Percentiles rank a stretch among this genome's conserved stretches.
phyloP scores from a whole-genome alignment of 2,113 vertebrate genomes.

The Calyptomena viridis region DNA sequence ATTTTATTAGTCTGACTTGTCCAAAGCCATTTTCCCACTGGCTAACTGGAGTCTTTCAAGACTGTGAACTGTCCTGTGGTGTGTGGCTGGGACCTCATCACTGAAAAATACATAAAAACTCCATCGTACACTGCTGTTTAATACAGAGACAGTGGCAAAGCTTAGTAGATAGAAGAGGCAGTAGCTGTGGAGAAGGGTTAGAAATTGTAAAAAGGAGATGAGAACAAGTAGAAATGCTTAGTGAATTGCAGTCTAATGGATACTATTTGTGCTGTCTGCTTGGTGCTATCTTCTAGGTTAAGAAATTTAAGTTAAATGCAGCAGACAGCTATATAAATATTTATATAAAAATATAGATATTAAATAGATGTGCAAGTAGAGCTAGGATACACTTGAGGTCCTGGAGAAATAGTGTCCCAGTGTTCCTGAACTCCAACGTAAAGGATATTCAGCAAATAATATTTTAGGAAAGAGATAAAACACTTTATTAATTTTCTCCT shows the following conservation, averaged over 20 bases:
- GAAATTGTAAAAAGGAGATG: neutral
- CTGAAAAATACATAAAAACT: neutral
- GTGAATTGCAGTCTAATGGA: neutral
- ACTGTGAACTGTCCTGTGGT: neutral
- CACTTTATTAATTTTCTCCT: neutral
- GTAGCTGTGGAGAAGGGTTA: neutral
- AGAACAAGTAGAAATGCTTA: neutral
- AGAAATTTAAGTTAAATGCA: neutral
- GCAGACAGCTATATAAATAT: too few species aligned
- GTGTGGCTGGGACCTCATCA: neutral
- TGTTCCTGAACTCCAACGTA: neutral
- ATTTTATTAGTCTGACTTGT: neutral
- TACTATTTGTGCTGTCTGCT: neutral
- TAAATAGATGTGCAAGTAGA: neutral
- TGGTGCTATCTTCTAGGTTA: neutral
- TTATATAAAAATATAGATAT: too few species aligned
- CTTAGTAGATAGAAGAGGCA: neutral
- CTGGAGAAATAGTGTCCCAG: neutral
- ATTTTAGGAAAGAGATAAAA: neutral
- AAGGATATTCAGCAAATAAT: neutral
- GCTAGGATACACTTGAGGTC: neutral
- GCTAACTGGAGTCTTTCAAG: neutral
- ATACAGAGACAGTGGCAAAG: neutral
- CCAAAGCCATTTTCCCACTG: neutral
- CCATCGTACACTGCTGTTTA: neutral